Conservation (phyloP, 2,797 vertebrate genomes). For the Acipenser ruthenus region DNA sequence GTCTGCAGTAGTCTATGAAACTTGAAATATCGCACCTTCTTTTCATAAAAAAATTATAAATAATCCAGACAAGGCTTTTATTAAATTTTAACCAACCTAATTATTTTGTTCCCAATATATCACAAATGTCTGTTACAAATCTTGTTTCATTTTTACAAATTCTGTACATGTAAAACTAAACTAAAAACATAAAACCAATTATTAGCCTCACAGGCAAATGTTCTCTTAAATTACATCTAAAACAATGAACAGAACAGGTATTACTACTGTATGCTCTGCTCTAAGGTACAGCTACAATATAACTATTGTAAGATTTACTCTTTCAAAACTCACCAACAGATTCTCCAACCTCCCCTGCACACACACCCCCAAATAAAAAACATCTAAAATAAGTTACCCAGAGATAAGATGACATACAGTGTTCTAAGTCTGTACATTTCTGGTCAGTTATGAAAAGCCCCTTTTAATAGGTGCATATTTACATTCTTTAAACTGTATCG, state of each 20-base stretch:
- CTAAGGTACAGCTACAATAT: constrained; percentile 88
- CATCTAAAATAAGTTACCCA: constrained; percentile 57
- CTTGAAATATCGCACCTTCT: constrained; percentile 38
- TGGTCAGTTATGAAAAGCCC: constrained; percentile 79
- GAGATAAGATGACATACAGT: constrained; percentile 68
- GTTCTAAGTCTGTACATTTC: constrained; percentile 89
- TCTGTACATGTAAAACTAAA: constrained; percentile 78
- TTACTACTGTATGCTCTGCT: constrained; percentile 90
- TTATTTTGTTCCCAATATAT: constrained; percentile 39
- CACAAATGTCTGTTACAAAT: constrained; percentile 58
- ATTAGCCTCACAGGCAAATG: constrained; percentile 63
- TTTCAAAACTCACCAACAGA: constrained; percentile 51
- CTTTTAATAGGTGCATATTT: constrained; percentile 82
- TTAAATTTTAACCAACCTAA: constrained; percentile 50
- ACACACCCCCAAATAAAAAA: constrained; percentile 23
- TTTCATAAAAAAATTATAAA: constrained; percentile 56
- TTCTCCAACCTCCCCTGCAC: constrained; percentile 41
- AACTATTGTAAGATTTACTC: constrained; percentile 73
- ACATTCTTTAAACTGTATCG: constrained; percentile 99
- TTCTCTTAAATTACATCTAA: constrained; percentile 96
- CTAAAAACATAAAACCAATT: constrained; percentile 83
- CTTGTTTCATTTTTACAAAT: constrained; percentile 60
- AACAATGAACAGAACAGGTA: constrained; percentile 83
- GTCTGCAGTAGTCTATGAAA: constrained; percentile 38
- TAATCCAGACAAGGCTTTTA: constrained; percentile 89